A percentile compares a stretch with the other conserved stretches of the same genome.
phyloP scores from a whole-genome alignment of 2,888 invertebrate genomes.

The Pasiphila rectangulata region DNA sequence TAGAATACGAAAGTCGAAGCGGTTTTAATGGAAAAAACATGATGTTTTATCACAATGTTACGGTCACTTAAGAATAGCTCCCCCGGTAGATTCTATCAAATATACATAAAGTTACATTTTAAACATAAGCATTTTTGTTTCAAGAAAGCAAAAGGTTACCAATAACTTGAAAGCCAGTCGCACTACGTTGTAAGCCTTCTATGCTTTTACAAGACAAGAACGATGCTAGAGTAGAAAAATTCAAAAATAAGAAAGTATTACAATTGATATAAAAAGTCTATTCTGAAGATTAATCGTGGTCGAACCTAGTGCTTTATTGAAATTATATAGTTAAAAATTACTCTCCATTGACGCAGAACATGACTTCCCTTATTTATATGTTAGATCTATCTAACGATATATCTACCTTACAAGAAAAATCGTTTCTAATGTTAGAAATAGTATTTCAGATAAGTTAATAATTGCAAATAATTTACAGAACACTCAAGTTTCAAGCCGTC shows the following conservation, averaged over 20 bases:
- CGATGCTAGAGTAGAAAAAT: conserved; percentile 8
- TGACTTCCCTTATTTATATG: conserved; percentile 47
- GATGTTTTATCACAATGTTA: conserved; percentile 79
- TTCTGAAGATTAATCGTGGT: conserved; percentile 32
- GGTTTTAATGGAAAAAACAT: conserved; percentile 74
- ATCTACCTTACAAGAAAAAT: too few relatives aligned
- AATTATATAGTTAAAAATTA: conserved; percentile 55
- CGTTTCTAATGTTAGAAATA: background rate
- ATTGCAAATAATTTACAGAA: too few relatives aligned
- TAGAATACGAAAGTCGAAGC: conserved; percentile 68
- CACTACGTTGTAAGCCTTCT: conserved; percentile 16
- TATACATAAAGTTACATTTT: conserved; percentile 77
- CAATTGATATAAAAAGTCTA: conserved; percentile 10
- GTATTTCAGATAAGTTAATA: background rate
- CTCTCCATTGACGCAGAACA: conserved; percentile 75
- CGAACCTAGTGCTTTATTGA: conserved; percentile 74
- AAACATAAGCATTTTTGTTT: conserved; percentile 66
- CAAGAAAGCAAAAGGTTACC: conserved; percentile 74
- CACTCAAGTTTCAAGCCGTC: conserved; percentile 4
- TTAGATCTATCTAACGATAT: too few relatives aligned
- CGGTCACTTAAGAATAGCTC: conserved; percentile 63
- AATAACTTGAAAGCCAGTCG: conserved; percentile 17
- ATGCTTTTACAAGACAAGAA: conserved; percentile 9
- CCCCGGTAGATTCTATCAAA: conserved; percentile 73
- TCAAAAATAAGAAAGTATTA: conserved; percentile 1